Base-by-base conservation (phyloP, 2,888 invertebrate genomes). In the Euproctis similis region DNA sequence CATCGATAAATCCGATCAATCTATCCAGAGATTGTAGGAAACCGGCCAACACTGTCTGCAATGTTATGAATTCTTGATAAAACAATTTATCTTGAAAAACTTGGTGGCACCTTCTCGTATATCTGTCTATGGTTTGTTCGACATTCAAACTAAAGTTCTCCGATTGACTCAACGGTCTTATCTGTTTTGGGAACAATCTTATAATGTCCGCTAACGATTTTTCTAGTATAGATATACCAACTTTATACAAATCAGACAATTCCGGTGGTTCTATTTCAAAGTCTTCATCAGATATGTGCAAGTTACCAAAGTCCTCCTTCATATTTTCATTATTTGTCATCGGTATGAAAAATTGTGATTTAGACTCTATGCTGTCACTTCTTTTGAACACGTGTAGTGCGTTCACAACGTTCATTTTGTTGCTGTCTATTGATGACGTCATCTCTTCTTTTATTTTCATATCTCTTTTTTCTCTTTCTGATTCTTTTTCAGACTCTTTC, bases 21-120 rank as follows among this genome's bases (percentile, higher is more conserved):
- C 65, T 57, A 19, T 72, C 53, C 2, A 78, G 31, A 0, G 68
- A 48, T 12, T 68, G 48, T 12, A 85, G 45, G 28, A 73, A 77
- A 1, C 78, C 78, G 0, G 58, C 59, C 25, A 85, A 34, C 16
- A 80, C 52, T 0, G 69, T 74, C 30, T 85, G 85, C 1, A 82
- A 46, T 0, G 62, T 72, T 10, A 69, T 53, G 24, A 80, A 81
- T 38, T 85, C 84, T 49, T 81, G 74, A 35, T 82, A 78, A 39
- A 85, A 85, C 2, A 80, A 36, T 45, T 82, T 84, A 14, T 85
- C 85, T 62, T 81, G 77, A 14, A 85, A 85, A 0, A 85, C 82
- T 60, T 84, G 80, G 24, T 84, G 85, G 16, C 85, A 85, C 12
- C 84, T 56, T 6, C 75, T 53, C 0, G 85, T 85, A 12, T 85